Evolutionary conservation across 2,797 vertebrate species (phyloP), one percentile per base, ranked within the genome.

Genomic region (Sandelia bainsii): DNA sequence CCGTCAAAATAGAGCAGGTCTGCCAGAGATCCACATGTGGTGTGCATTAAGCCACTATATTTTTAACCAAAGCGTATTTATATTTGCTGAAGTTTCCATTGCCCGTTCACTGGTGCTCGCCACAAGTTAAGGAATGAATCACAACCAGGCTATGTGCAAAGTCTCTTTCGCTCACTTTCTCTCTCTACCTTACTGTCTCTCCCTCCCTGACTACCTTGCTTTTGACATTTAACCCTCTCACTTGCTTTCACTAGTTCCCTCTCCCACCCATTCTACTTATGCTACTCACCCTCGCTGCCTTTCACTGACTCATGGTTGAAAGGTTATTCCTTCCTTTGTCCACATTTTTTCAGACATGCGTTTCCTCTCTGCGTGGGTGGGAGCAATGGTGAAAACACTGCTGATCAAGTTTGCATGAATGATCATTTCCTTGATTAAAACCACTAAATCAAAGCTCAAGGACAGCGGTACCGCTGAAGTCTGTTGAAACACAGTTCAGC

Each of bases 61-160:
- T 95, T 95, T 95, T 95, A 95, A 95, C 94, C 93, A 93, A 90
- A 94, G 93, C 88, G 69, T 94, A 94, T 95, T 95, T 95, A 95
- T 93, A 95, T 95, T 95, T 94, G 92, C 93, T 93, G 88, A 93
- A 94, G 88, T 95, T 95, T 95, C 94, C 94, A 95, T 95, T 95
- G 94, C 94, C 94, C 94, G 92, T 91, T 91, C 91, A 89, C 80
- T 92, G 92, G 90, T 90, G 80, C 92, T 93, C 72, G 82, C 93
- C 93, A 91, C 94, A 94, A 94, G 89, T 91, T 87, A 88, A 93
- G 89, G 93, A 94, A 94, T 94, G 93, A 94, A 94, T 94, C 91
- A 91, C 91, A 91, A 92, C 84, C 90, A 90, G 86, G 85, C 79
- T 91, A 93, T 93, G 91, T 87, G 89, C 86, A 89, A 87, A 68